phyloP scores from a whole-genome alignment of 2,797 vertebrate species.

The Zalophus californianus region DNA sequence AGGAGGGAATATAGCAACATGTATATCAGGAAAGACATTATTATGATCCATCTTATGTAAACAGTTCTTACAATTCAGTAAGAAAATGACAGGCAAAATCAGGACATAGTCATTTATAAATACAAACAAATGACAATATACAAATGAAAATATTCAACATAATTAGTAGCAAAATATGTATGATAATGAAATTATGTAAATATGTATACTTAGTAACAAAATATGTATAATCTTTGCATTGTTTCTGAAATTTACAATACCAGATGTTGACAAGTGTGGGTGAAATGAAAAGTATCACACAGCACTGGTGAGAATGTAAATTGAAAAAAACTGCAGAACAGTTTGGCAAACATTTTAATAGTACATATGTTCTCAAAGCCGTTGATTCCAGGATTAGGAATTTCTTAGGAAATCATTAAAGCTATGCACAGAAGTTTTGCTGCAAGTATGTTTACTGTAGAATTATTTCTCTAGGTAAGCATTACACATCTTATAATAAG shows the following conservation, averaged over 20 bases:
- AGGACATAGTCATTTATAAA: not conserved
- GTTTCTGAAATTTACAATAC: not conserved
- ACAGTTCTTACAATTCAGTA: conserved; percentile 41
- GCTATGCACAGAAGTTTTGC: not conserved
- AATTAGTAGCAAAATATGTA: not conserved
- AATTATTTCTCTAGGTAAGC: not conserved
- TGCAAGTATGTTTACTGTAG: not conserved
- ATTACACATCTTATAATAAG: not conserved
- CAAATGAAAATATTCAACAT: not conserved
- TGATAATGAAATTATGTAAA: not conserved
- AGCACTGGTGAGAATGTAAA: conserved; percentile 31
- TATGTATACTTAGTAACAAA: conserved; percentile 5
- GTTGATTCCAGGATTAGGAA: not conserved
- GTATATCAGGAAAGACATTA: not conserved
- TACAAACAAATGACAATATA: conserved; percentile 20
- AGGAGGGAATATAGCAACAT: not conserved
- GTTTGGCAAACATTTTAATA: not conserved
- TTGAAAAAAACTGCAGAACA: not conserved
- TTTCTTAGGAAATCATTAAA: conserved; percentile 54
- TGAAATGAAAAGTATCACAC: not conserved
- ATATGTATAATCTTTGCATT: not conserved
- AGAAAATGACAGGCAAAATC: not conserved
- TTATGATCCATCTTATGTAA: not conserved
- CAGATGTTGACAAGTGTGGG: not conserved
- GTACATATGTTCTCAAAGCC: not conserved